phyloP scores from a whole-genome alignment of 2,113 vertebrate species.

The Rhynchomys soricoides region DNA sequence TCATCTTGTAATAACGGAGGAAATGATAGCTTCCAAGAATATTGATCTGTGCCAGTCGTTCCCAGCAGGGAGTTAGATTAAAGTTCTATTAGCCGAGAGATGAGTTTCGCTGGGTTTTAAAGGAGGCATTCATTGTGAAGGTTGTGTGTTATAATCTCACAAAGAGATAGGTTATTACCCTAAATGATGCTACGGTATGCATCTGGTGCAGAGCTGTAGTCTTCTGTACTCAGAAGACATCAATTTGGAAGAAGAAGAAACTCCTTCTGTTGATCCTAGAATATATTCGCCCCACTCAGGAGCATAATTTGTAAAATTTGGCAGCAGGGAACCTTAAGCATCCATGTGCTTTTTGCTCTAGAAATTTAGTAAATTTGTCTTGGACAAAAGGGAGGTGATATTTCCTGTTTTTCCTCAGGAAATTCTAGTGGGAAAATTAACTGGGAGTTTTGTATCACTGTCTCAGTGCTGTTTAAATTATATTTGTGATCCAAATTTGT shows the following conservation, averaged over 20 bases:
- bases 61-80: neutral
- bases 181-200: neutral
- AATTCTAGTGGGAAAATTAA: neutral
- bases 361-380: neutral
- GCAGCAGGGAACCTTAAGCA: neutral
- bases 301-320: neutral
- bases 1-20: slow-evolving; percentile 11
- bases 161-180: slow-evolving; percentile 44
- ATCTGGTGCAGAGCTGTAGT: neutral
- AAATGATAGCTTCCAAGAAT: slow-evolving; percentile 27
- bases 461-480: neutral
- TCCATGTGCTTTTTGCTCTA: neutral
- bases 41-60: slow-evolving; percentile 29
- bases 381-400: neutral
- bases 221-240: slow-evolving; percentile 15
- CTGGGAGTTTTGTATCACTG: neutral
- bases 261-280: neutral
- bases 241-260: slow-evolving; percentile 9
- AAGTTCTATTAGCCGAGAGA: slow-evolving; percentile 48
- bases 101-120: slow-evolving; percentile 34
- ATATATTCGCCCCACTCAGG: neutral
- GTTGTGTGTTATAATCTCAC: slow-evolving; percentile 53
- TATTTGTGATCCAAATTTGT: neutral
- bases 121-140: slow-evolving; percentile 3
- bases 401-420: neutral